These are phyloP conservation scores for Heterohyrax brucei DNA, from an alignment of 2,797 vertebrate genomes.

Conservation along the genomic window DNA sequence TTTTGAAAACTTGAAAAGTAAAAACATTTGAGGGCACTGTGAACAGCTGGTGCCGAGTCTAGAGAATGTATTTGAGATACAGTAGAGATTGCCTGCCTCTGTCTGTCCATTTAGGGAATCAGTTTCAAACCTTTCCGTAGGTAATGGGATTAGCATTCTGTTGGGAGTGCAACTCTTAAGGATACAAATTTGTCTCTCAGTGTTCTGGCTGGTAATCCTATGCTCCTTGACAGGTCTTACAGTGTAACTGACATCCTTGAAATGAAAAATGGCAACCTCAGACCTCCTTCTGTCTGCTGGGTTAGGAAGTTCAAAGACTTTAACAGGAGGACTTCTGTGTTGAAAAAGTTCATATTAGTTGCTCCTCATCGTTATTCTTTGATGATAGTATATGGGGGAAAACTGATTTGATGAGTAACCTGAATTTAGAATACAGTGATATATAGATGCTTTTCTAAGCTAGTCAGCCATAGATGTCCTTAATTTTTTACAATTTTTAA, in stretches of 20 bases:
- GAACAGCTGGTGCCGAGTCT: background rate
- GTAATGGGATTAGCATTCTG: slow-evolving; percentile 66
- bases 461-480: background rate
- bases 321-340: background rate
- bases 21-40: background rate
- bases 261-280: slow-evolving; percentile 42
- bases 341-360: slow-evolving; percentile 30
- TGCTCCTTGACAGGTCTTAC: slow-evolving; percentile 56
- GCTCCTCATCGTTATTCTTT: background rate
- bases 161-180: slow-evolving; percentile 37
- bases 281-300: slow-evolving; percentile 29
- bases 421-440: slow-evolving; percentile 23
- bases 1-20: background rate
- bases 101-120: slow-evolving; percentile 56
- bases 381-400: background rate
- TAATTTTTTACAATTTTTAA: slow-evolving; percentile 46
- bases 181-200: slow-evolving; percentile 71
- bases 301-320: slow-evolving; percentile 53
- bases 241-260: slow-evolving; percentile 8
- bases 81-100: background rate
- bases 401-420: background rate
- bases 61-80: slow-evolving; percentile 26
- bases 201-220: slow-evolving; percentile 8
- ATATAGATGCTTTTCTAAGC: slow-evolving; percentile 2
- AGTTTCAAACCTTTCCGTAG: background rate